These are phyloP conservation scores for Simalia tracyae DNA, from an alignment of 2,797 vertebrate species.

Conservation along the genomic window DNA sequence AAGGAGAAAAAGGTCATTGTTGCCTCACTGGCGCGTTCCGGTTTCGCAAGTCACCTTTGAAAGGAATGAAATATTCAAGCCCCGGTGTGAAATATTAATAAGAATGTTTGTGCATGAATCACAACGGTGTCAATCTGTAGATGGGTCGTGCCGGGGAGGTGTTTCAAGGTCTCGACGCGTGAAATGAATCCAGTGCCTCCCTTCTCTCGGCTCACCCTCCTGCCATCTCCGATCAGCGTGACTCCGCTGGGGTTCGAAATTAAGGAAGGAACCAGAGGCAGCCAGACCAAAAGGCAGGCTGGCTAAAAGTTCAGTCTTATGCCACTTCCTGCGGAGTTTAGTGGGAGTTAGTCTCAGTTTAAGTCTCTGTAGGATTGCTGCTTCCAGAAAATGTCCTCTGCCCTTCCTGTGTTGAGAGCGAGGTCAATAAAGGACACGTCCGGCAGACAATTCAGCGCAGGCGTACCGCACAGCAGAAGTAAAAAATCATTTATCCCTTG, in stretches of 20 bases:
- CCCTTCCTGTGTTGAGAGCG: background rate
- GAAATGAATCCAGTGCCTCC: slow-evolving; percentile 52
- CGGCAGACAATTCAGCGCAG: background rate
- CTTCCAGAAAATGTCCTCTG: too few species aligned
- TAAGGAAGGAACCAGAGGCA: background rate
- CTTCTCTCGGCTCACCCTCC: fast-evolving
- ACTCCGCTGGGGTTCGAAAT: background rate
- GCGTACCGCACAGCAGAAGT: too few species aligned
- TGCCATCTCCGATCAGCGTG: background rate
- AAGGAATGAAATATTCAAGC: slow-evolving; percentile 53
- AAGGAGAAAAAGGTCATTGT: background rate
- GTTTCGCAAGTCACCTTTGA: slow-evolving; percentile 56
- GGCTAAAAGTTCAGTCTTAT: too few species aligned
- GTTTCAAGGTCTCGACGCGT: slow-evolving; percentile 58
- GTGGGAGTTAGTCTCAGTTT: too few species aligned
- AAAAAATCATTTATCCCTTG: too few species aligned
- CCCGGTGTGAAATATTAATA: slow-evolving; percentile 36
- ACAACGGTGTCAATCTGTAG: slow-evolving; percentile 33
- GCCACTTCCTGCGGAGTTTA: too few species aligned
- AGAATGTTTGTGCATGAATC: slow-evolving; percentile 45
- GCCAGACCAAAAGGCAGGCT: too few species aligned
- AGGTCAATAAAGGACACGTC: background rate
- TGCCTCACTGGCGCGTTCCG: background rate
- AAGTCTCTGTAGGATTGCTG: too few species aligned
- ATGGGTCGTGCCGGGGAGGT: slow-evolving; percentile 47